Evolutionary conservation across 2,113 vertebrate species (phyloP).

Genomic region (Corvus hawaiiensis): DNA sequence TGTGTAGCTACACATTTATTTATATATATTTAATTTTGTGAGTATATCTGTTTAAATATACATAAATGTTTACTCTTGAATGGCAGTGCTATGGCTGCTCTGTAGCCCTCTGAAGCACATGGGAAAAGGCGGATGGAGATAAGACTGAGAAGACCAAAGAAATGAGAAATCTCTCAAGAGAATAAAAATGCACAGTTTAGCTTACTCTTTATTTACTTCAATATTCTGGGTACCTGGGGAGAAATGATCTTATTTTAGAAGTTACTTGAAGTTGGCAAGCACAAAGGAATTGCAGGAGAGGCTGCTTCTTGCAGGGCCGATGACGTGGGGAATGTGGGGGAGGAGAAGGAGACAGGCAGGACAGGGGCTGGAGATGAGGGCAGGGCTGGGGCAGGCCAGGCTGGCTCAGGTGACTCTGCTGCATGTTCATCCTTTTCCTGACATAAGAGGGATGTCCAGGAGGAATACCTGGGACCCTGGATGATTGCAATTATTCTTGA

Average conservation of each 20-base stretch:
- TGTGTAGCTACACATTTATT: background rate
- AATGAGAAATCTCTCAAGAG: background rate
- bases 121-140: background rate
- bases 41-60: background rate
- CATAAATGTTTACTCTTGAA: background rate
- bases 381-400: background rate
- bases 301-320: background rate
- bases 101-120: background rate
- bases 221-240: background rate
- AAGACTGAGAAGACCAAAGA: background rate
- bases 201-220: background rate
- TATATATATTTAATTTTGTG: background rate
- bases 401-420: background rate
- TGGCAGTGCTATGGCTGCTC: background rate
- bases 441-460: background rate
- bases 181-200: background rate
- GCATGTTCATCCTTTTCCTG: background rate
- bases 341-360: background rate
- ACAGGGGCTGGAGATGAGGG: background rate
- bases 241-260: background rate
- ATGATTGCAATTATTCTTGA: constrained; percentile 1
- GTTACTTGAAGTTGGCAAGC: background rate
- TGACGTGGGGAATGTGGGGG: background rate
- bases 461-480: background rate
- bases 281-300: background rate